Base-by-base conservation (phyloP, 2,797 vertebrate genomes). In the Acanthurus tractus region DNA sequence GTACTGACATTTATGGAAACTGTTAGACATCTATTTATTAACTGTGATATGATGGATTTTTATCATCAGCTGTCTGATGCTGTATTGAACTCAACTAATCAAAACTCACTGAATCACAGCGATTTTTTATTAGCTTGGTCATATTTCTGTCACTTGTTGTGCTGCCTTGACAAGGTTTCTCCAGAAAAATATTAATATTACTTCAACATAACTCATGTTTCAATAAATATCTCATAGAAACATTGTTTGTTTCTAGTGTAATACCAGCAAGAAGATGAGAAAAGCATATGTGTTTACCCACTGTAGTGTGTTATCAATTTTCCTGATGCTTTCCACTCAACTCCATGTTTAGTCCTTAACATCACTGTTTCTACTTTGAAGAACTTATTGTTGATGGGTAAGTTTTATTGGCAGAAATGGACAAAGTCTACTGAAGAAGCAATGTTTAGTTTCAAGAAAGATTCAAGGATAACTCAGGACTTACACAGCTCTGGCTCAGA, bases 321-420 rank as follows among this genome's bases (percentile, higher is more conserved):
- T 55, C 17, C 7, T 23, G 36, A 10, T 67, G 17, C 11, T 17
- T 25, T 44, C 12, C 4, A 57, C 1, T 8, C 48, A 48, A n/a
- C 54, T 42, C 5, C 8, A 56, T 14, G 15, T 15, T 23, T 10
- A 14, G 4, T 10, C 10, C 48, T 23, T 46, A 15, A 44, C n/a
- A 22, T 40, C n/a, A 11, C 8, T 50, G 53, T 62, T 76, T 64
- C 4, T 6, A 58, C 70, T 63, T 54, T 34, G 0, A 63, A 34
- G 1, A 15, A 55, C 22, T 38, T 53, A 3, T n/a, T 29, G 8
- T 25, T 38, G 40, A 23, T n/a, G 18, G 10, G 6, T 8, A 38
- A 6, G n/a, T 70, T 48, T 67, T 5, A 59, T 12, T 61, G 1
- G 2, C 6, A 56, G 15, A 5, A 49, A 40, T 15, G 20, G 3